Percentiles rank a stretch among this genome's conserved stretches.
These are phyloP conservation scores for Melanargia galathea DNA, from an alignment of 2,888 invertebrate species.

Conservation along the genomic window DNA sequence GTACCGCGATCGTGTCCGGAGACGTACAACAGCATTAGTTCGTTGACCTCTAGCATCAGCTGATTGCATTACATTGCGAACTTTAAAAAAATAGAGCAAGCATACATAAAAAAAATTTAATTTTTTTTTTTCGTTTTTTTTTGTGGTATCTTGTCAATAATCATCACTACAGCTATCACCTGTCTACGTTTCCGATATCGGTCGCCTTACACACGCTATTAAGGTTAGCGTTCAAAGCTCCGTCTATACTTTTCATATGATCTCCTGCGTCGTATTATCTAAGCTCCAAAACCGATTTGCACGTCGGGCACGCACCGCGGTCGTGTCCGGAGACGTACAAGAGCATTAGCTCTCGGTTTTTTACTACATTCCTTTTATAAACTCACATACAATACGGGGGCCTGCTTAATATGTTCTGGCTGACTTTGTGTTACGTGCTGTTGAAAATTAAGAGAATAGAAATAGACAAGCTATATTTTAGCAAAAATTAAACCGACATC, in stretches of 20 bases:
- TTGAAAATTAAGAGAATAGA: neutral
- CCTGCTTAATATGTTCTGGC: conserved; percentile 8
- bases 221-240: neutral
- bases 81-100: too few relatives aligned
- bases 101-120: too few relatives aligned
- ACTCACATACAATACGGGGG: neutral
- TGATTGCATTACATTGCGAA: too few relatives aligned
- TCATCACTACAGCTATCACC: too few relatives aligned
- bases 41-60: too few relatives aligned
- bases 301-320: conserved; percentile 4
- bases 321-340: conserved; percentile 13
- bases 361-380: conserved; percentile 16
- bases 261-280: neutral
- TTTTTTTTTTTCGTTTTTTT: too few relatives aligned
- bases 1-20: conserved; percentile 12
- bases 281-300: conserved; percentile 14
- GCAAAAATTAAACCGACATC: too few relatives aligned
- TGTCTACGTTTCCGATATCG: too few relatives aligned
- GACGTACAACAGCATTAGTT: conserved; percentile 15
- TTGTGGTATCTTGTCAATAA: too few relatives aligned
- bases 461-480: too few relatives aligned
- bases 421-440: neutral
- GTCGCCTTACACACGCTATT: too few relatives aligned
- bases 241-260: neutral
- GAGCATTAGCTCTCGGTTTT: conserved; percentile 19